Evolutionary conservation across 2,888 invertebrate genomes (phyloP), one percentile per base, ranked within the genome.

Genomic region (Polymixis lichenea): DNA sequence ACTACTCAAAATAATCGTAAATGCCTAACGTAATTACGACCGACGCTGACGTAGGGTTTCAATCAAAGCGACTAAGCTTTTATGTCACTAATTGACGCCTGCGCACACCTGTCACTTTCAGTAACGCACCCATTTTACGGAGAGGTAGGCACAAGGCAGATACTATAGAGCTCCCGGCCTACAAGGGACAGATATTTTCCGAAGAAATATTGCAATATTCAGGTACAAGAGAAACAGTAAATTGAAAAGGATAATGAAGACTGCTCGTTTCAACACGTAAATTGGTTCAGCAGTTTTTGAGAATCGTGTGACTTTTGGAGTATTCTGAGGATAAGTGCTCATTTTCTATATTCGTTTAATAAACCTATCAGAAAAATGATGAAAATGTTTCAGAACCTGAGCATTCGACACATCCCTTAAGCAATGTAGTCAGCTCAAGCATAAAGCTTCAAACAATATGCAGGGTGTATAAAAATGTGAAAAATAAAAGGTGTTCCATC

Each of bases 401-500:
- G 22, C 56, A 17, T 65, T 53, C 22, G 25, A 56, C 32, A 75
- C 25, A n/a, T 79, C 75, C 64, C 56, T 17, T 32, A 64, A 62
- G 75, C 43, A 58, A 60, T 58, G 58, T 11, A 71, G 25, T 49
- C 49, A 56, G 43, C 38, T 38, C 22, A 19, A 69, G 32, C 38
- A 60, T 62, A 67, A 62, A 67, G 55, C 66, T 32, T 32, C 49
- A 53, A 53, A 61, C 46, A 70, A 72, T 75, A 83, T 60, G 60
- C 65, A 71, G 46, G 11, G 0, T 22, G 43, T 67, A 62, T 81
- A 78, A 83, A 83, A 84, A 74, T 46, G 25, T 62, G 71, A 77
- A 83, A 83, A 74, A 83, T 78, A 82, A 84, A 82, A 83, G 61
- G 73, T 78, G 73, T 85, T 85, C 85, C 75, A 84, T 84, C 82